Conservation (phyloP, 2,888 invertebrate species). For the Tetragnatha montana region DNA sequence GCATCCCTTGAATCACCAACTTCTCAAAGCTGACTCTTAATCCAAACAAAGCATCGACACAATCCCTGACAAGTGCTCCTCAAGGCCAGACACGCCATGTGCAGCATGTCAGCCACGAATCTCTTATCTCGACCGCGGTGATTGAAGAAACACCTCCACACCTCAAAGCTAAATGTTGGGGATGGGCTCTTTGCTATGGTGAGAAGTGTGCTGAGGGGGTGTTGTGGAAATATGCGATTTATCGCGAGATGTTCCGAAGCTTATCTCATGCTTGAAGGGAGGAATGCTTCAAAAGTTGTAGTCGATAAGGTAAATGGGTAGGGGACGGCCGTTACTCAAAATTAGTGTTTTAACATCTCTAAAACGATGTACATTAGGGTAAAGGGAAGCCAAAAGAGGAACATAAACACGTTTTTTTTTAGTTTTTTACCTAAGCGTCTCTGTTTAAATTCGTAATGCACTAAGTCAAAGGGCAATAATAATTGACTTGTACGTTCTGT, state of each 20-base stretch:
- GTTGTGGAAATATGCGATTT: neutral
- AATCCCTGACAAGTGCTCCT: neutral
- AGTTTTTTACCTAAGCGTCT: too few relatives aligned
- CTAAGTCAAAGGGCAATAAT: too few relatives aligned
- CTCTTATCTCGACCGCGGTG: neutral
- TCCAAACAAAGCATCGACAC: neutral
- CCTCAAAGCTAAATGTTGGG: neutral
- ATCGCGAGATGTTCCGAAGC: neutral
- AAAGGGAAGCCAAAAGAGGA: too few relatives aligned
- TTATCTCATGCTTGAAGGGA: neutral
- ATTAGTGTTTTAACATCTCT: too few relatives aligned
- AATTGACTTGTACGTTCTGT: too few relatives aligned
- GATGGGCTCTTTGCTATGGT: neutral
- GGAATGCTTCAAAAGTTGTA: neutral
- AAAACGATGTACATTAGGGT: too few relatives aligned
- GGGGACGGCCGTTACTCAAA: neutral
- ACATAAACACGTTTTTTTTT: too few relatives aligned
- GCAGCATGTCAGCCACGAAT: neutral
- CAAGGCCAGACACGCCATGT: neutral
- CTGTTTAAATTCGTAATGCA: too few relatives aligned
- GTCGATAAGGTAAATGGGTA: neutral
- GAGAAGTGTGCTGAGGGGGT: neutral
- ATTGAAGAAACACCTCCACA: neutral
- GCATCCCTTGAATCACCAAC: neutral
- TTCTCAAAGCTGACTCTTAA: neutral